Base-by-base conservation (phyloP, 1,140 invertebrate genomes). In the Akabosia matsudoensis region DNA sequence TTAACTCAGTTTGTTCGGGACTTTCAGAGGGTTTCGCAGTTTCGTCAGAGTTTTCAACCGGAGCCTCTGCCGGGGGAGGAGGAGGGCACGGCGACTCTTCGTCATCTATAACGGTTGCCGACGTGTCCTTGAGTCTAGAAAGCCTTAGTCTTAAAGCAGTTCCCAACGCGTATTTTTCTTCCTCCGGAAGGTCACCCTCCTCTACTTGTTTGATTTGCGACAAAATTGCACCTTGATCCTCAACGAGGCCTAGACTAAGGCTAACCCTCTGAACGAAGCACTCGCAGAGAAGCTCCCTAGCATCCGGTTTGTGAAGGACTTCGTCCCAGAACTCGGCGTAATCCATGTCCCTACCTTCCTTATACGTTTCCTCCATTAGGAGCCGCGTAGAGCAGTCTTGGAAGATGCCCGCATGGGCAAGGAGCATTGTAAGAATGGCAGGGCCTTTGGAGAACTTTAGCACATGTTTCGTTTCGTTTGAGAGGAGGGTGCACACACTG, bases 391-490 rank as follows among this genome's bases (percentile, higher is more conserved):
- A 64, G 94, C 92, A 88, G 84, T 95, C 90, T 82, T 90, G 91
- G 87, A 93, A 98, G 76, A 99, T 90, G 18, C 95, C 97, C 76
- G 95, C 91, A 86, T 99, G 97, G 0, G 94, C 95, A 71, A 98
- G 84, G 1, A 99, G 87, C 76, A 95, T 91, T 79, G 94, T 93
- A 64, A 98, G 84, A 33, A 99, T 87, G 79, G 93, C 89, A 0
- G 93, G 93, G 81, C 91, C 92, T 78, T 93, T 91, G 33, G 90
- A 90, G 31, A 98, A 85, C 78, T 93, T 91, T 33, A 99, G 85
- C 2, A 92, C 90, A 82, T 96, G 93, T 73, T 93, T 92, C 37
- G 94, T 93, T 83, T 98, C 96, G 82, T 96, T 97, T 26, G 95
- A 96, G 77, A 99, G 87, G 70, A 99, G 86, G 0, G 95, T 97